Conservation (phyloP, 2,888 invertebrate genomes). For the Campopleginae sp. region DNA sequence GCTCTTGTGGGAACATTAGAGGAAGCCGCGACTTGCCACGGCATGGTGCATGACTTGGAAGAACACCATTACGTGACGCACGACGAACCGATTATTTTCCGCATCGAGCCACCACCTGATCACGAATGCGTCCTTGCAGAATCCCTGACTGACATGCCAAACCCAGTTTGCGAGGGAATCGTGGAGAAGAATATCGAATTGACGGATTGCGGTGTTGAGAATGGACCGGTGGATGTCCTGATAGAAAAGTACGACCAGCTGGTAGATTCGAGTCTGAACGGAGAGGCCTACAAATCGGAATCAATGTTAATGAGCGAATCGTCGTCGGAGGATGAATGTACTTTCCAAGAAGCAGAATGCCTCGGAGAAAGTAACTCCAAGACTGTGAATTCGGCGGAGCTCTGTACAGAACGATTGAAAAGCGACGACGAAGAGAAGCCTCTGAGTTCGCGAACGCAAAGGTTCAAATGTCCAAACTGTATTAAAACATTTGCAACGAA, state of each 20-base stretch:
- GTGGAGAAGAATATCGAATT: constrained; percentile 19
- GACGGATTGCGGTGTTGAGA: constrained; percentile 14
- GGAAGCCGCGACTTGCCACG: background rate
- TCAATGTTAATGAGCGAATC: constrained; percentile 32
- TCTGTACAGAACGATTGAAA: constrained; percentile 58
- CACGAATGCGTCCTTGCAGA: constrained; percentile 12
- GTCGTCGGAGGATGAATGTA: constrained; percentile 30
- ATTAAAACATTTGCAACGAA: constrained; percentile 77
- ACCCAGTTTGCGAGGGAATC: background rate
- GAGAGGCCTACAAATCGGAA: constrained; percentile 11
- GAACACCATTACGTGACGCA: constrained; percentile 59
- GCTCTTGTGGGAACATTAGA: constrained; percentile 21
- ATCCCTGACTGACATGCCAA: constrained; percentile 3
- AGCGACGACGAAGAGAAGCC: constrained; percentile 78
- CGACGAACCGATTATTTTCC: constrained; percentile 60
- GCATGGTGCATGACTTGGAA: constrained; percentile 47
- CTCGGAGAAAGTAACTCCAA: background rate
- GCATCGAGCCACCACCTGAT: constrained; percentile 52
- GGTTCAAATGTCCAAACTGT: constrained; percentile 77
- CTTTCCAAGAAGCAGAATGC: background rate
- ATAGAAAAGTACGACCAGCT: constrained; percentile 63
- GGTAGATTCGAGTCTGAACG: constrained; percentile 6
- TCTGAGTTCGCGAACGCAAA: constrained; percentile 74
- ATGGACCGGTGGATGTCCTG: constrained; percentile 31
- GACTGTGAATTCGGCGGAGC: background rate